phyloP scores from a whole-genome alignment of 2,888 invertebrate species.

The Osmoderma eremita region DNA sequence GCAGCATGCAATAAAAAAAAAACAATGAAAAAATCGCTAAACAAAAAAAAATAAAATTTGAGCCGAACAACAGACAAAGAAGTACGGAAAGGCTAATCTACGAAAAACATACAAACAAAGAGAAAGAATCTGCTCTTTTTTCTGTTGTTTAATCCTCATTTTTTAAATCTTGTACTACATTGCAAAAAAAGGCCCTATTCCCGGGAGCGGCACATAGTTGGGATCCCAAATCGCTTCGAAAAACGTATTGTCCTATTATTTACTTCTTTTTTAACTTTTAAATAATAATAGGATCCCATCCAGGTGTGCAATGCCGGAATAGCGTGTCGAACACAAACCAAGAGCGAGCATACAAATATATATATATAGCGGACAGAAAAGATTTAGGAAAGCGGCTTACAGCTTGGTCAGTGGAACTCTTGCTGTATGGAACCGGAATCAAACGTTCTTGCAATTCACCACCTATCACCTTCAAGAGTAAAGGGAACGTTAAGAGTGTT shows the following conservation, averaged over 20 bases:
- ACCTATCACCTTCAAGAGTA: constrained; percentile 99
- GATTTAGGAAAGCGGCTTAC: constrained; percentile 86
- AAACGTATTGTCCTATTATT: too few relatives aligned
- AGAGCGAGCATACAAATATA: constrained; percentile 63
- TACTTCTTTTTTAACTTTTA: background rate
- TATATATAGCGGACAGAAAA: constrained; percentile 66
- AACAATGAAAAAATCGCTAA: constrained; percentile 54
- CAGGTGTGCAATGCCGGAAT: constrained; percentile 58
- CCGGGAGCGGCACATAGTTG: constrained; percentile 4
- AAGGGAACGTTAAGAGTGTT: constrained; percentile 83
- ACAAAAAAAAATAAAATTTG: constrained; percentile 49
- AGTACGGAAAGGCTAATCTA: constrained; percentile 48
- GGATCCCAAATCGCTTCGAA: too few relatives aligned
- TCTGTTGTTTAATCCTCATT: constrained; percentile 19
- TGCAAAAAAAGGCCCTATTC: constrained; percentile 30
- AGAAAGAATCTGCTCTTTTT: constrained; percentile 32
- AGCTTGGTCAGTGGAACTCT: constrained; percentile 99
- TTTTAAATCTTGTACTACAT: constrained; percentile 33
- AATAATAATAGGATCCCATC: background rate
- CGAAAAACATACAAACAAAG: constrained; percentile 46
- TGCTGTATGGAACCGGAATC: constrained; percentile 99
- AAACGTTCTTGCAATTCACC: constrained; percentile 99
- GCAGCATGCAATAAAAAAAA: constrained; percentile 59
- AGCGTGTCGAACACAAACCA: constrained; percentile 59
- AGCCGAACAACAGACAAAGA: constrained; percentile 50